Evolutionary conservation across 2,888 invertebrate genomes (phyloP).

Genomic region (Andrena haemorrhoa): DNA sequence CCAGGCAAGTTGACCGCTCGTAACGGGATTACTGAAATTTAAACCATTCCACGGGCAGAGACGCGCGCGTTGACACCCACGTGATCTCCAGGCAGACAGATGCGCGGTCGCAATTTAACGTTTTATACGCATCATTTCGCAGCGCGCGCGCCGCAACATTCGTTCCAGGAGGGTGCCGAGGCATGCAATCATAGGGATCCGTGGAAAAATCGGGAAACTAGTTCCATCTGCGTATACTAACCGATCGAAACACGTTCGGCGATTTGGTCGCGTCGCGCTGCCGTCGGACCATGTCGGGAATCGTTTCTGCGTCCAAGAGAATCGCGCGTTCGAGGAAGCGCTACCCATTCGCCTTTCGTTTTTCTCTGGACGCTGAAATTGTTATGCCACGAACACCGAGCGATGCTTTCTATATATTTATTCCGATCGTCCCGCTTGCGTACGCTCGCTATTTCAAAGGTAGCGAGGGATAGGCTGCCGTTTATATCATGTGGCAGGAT

Average conservation of each 20-base stretch:
- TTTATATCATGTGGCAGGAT: constrained; percentile 59
- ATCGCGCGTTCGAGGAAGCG: constrained; percentile 6
- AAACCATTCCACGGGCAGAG: neutral
- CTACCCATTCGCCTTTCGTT: constrained; percentile 29
- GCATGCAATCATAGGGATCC: constrained; percentile 53
- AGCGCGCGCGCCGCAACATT: constrained; percentile 28
- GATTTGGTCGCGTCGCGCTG: constrained; percentile 41
- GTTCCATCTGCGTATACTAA: constrained; percentile 51
- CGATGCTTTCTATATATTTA: constrained; percentile 52
- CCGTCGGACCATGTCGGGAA: constrained; percentile 11
- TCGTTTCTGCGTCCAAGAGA: constrained; percentile 37
- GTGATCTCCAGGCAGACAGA: constrained; percentile 8
- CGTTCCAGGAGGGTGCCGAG: constrained; percentile 16
- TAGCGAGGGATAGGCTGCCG: constrained; percentile 30
- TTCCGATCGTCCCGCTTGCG: constrained; percentile 42
- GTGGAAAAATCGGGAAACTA: constrained; percentile 66
- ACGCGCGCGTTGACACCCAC: constrained; percentile 32
- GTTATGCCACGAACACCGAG: constrained; percentile 49
- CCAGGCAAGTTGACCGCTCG: neutral
- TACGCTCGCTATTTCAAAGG: constrained; percentile 33
- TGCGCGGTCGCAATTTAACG: neutral
- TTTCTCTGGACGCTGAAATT: constrained; percentile 42
- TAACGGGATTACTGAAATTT: constrained; percentile 1
- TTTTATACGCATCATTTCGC: constrained; percentile 37
- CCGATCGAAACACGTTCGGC: constrained; percentile 61